Base-by-base conservation (phyloP, 2,888 invertebrate genomes). In the Miltochrista miniata region DNA sequence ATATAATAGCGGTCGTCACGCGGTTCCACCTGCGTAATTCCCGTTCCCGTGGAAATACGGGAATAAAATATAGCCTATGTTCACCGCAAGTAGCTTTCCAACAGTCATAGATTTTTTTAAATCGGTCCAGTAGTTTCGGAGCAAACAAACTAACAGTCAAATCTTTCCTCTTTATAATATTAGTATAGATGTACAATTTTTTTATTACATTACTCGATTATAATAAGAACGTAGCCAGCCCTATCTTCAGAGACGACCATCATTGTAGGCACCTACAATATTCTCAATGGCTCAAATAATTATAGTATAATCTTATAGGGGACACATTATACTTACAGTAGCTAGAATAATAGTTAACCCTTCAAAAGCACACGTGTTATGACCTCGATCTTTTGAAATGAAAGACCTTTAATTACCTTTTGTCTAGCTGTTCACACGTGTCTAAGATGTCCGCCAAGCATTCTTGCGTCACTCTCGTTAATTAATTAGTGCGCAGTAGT, bases 351-450 rank as follows among this genome's bases (percentile, higher is more conserved):
- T 52, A 52, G 54, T 50, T 54, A 62, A 54, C 47, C 64, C 57
- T 54, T 62, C 50, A 56, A 54, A 37, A 48, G 45, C 70, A 67
- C 83, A 83, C 83, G 83, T 75, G 76, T 66, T 54, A 58, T 68
- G 75, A 79, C 83, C 82, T 84, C 74, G 78, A 60, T 65, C 64
- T 53, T 57, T 72, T 78, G 68, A 71, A 58, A 57, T 67, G 58
- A 77, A 78, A 64, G 73, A 67, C 67, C 62, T n/a, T 78, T 85
- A 85, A 86, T 85, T 85, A 82, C 76, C 72, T 79, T 31, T 85
- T 83, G 84, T 85, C 71, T 81, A 70, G 64, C 67, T 56, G 67
- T 54, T 60, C 63, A 68, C 84, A 84, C 83, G 83, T 84, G 84
- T 72, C 72, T 66, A 61, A 60, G 49, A 63, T 64, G 60, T 59